Evolutionary conservation across 1,140 invertebrate genomes (phyloP).

Genomic region (Euwallacea fornicatus): DNA sequence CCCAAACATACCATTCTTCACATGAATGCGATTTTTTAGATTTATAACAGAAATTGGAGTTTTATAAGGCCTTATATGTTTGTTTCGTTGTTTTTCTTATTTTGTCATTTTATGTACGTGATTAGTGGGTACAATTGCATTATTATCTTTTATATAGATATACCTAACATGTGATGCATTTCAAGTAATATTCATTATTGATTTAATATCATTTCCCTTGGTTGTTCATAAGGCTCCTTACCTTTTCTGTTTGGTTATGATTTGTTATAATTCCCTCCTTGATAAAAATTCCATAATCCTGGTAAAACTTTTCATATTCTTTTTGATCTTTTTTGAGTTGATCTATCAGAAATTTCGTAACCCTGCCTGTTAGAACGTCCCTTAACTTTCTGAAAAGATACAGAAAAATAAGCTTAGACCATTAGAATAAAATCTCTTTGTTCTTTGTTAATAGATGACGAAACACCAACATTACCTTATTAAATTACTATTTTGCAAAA

Average conservation of each 20-base stretch:
- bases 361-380: slow-evolving; percentile 79
- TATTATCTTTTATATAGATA: too few relatives aligned
- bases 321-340: slow-evolving; percentile 81
- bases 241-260: slow-evolving; percentile 78
- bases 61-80: too few relatives aligned
- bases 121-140: too few relatives aligned
- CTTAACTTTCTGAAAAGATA: slow-evolving; percentile 73
- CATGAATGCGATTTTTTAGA: too few relatives aligned
- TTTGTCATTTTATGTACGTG: too few relatives aligned
- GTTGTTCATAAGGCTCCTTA: slow-evolving; percentile 51
- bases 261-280: slow-evolving; percentile 93
- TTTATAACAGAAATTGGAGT: too few relatives aligned
- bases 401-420: slow-evolving; percentile 7
- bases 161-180: too few relatives aligned
- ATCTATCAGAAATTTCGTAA: slow-evolving; percentile 86
- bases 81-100: too few relatives aligned
- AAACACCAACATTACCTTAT: slow-evolving; percentile 66
- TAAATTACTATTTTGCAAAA: slow-evolving; percentile 90
- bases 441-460: background rate
- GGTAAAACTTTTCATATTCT: slow-evolving; percentile 85
- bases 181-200: too few relatives aligned
- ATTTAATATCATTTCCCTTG: too few relatives aligned
- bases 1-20: background rate
- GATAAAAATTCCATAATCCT: slow-evolving; percentile 89
- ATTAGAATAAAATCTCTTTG: background rate